Conservation (phyloP, 2,888 invertebrate genomes). For the Lithodes maja region DNA sequence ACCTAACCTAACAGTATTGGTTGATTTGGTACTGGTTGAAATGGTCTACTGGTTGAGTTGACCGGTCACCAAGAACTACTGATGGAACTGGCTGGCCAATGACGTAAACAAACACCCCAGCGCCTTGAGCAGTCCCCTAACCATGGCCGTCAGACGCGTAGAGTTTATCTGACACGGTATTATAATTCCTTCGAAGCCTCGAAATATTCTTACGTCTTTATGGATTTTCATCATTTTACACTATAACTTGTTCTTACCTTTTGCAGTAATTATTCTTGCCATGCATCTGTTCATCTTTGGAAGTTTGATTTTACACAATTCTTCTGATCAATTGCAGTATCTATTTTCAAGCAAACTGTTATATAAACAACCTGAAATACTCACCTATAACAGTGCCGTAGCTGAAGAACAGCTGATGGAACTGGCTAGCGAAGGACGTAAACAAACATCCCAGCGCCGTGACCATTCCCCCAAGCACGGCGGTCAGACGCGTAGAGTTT, state of each 20-base stretch:
- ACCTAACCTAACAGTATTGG: too few species aligned
- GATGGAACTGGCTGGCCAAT: conserved; percentile 92
- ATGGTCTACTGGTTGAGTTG: too few species aligned
- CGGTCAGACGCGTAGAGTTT: conserved; percentile 90
- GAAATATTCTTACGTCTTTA: too few species aligned
- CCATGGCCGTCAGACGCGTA: conserved; percentile 89
- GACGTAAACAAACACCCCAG: conserved; percentile 92
- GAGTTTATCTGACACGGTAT: conserved; percentile 84
- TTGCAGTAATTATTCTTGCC: too few species aligned
- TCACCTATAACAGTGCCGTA: conserved; percentile 80
- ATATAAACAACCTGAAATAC: background rate
- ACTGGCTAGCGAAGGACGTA: conserved; percentile 91
- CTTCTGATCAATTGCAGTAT: too few species aligned
- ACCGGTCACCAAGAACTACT: conserved; percentile 76
- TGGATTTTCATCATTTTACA: too few species aligned
- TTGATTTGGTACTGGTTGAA: too few species aligned
- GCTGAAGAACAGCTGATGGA: conserved; percentile 92
- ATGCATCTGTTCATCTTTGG: too few species aligned
- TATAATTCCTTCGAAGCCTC: too few species aligned
- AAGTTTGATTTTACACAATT: too few species aligned
- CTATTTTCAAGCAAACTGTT: too few species aligned
- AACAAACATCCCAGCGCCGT: conserved; percentile 91
- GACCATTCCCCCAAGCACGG: conserved; percentile 89
- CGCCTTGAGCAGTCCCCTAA: conserved; percentile 89
- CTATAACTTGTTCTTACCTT: too few species aligned